A percentile compares a stretch with the other conserved stretches of the same genome.
phyloP scores from a whole-genome alignment of 2,888 invertebrate species.

The Trachelus iudaicus region DNA sequence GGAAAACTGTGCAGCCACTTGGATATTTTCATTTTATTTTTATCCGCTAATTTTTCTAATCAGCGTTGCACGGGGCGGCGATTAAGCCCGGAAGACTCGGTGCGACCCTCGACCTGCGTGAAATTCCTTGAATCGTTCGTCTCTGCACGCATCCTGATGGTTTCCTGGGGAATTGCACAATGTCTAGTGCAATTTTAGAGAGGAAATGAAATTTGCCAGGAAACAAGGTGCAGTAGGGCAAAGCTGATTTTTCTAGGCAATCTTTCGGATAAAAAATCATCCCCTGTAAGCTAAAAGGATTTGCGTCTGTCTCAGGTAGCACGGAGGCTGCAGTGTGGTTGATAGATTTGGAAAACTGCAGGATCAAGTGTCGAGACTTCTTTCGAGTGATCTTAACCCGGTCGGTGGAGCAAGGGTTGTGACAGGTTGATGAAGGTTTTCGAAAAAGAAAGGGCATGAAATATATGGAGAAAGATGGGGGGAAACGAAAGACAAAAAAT shows the following conservation, averaged over 20 bases:
- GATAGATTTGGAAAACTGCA: too few species aligned
- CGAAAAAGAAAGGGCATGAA: neutral
- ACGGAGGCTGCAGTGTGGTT: too few species aligned
- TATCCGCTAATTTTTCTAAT: neutral
- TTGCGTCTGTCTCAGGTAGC: neutral
- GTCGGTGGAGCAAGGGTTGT: neutral
- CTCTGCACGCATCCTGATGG: conserved; percentile 26
- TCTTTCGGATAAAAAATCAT: neutral
- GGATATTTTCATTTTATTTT: neutral
- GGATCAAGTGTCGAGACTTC: too few species aligned
- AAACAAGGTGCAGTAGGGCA: neutral
- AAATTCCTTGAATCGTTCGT: conserved; percentile 16
- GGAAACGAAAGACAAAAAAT: neutral
- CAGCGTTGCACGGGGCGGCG: neutral
- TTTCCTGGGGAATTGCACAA: conserved; percentile 39
- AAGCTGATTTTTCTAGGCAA: neutral
- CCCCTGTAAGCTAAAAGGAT: neutral
- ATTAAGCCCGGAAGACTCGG: too few species aligned
- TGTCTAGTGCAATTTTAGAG: neutral
- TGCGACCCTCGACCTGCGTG: neutral
- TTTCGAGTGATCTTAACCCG: neutral
- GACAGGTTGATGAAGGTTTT: neutral
- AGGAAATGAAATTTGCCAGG: neutral
- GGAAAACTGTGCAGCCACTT: neutral
- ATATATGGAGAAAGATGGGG: neutral